Evolutionary conservation across 2,113 vertebrate species (phyloP).

Genomic region (Bambusicola thoracicus): DNA sequence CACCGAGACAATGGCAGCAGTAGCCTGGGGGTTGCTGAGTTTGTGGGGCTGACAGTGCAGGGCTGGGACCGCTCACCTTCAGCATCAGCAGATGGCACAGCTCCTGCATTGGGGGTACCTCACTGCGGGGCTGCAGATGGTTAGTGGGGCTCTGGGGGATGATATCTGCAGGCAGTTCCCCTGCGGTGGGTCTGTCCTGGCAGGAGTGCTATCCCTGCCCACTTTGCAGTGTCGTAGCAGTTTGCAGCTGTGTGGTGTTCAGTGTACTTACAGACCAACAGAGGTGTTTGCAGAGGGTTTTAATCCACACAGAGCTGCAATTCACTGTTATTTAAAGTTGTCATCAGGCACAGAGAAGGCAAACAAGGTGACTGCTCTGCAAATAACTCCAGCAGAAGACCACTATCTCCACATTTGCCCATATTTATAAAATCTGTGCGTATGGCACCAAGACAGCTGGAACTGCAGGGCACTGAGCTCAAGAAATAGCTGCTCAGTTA

Average conservation of each 20-base stretch:
- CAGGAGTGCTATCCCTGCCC: background rate
- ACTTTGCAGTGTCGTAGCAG: background rate
- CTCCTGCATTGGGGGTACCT: background rate
- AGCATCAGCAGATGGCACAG: background rate
- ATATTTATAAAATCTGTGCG: background rate
- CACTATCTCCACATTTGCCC: background rate
- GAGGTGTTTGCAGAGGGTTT: background rate
- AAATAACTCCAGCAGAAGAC: background rate
- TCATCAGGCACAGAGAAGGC: background rate
- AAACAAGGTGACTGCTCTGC: background rate
- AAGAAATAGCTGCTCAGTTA: background rate
- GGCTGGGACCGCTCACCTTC: too few relatives aligned
- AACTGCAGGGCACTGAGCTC: background rate
- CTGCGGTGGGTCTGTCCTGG: background rate
- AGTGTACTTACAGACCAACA: background rate
- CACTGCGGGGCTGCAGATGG: background rate
- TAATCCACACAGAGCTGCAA: background rate
- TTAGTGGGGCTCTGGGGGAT: background rate
- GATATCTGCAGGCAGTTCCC: background rate
- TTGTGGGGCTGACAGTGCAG: too few relatives aligned
- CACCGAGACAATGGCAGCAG: rapidly evolving
- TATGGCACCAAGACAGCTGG: background rate
- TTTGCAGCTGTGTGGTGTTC: background rate
- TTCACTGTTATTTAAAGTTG: background rate
- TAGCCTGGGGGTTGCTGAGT: too few relatives aligned